Evolutionary conservation across 2,113 vertebrate species (phyloP).

Genomic region (Passer montanus): DNA sequence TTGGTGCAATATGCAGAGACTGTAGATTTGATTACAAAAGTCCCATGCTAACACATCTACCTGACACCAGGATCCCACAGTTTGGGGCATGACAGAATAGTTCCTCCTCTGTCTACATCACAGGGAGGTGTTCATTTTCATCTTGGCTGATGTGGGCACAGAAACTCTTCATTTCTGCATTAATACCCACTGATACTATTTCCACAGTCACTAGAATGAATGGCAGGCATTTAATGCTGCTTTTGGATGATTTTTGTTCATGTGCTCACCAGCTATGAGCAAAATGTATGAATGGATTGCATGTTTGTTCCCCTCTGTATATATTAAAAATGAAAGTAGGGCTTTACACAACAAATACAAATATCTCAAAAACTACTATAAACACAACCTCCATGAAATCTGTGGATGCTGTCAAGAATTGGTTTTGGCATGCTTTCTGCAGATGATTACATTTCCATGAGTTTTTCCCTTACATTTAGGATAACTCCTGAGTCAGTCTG

Average conservation of each 20-base stretch:
- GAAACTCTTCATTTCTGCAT: background rate
- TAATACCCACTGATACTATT: background rate
- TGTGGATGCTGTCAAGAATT: background rate
- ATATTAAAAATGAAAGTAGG: background rate
- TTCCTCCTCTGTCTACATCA: background rate
- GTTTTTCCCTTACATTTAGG: slow-evolving; percentile 69
- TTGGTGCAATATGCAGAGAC: background rate
- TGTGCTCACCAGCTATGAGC: fast-evolving
- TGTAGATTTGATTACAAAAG: background rate
- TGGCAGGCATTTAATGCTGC: background rate
- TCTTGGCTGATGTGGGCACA: background rate
- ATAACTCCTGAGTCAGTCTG: slow-evolving; percentile 65
- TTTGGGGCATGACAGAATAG: background rate
- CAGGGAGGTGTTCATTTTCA: background rate
- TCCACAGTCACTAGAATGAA: background rate
- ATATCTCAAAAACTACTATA: background rate
- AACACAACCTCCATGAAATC: background rate
- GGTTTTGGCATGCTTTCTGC: background rate
- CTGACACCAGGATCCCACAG: background rate
- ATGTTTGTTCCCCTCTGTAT: background rate
- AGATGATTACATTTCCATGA: background rate
- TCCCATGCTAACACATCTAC: background rate
- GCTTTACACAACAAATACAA: background rate
- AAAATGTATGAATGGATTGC: background rate
- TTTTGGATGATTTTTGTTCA: background rate